These are phyloP conservation scores for Cassiopea xamachana DNA, from an alignment of 30 jellyfish, hydroid and myxozoan species.

Conservation along the genomic window DNA sequence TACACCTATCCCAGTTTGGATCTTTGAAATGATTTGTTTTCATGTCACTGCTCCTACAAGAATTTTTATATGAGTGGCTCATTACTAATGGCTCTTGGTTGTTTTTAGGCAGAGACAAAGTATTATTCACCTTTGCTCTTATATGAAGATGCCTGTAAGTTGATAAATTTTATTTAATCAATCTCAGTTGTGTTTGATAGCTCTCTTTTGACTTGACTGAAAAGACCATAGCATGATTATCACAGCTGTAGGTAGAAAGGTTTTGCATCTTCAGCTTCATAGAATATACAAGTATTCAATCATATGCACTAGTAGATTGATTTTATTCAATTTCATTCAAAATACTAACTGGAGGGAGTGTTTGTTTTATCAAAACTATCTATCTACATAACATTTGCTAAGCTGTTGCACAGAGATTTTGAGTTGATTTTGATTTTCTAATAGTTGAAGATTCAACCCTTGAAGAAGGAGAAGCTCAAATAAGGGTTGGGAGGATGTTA, in stretches of 20 bases:
- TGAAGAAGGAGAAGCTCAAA: constrained; percentile 95
- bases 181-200: too few relatives aligned
- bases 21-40: background rate
- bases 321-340: too few relatives aligned
- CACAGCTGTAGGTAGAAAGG: too few relatives aligned
- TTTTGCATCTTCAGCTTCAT: too few relatives aligned
- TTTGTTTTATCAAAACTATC: background rate
- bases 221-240: too few relatives aligned
- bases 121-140: constrained; percentile 90
- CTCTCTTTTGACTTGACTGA: too few relatives aligned
- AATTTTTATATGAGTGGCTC: background rate
- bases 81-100: background rate
- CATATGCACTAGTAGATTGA: too few relatives aligned
- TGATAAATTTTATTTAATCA: too few relatives aligned
- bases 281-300: too few relatives aligned
- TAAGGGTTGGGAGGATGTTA: constrained; percentile 89
- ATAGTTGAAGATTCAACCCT: constrained; percentile 85
- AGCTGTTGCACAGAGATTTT: background rate
- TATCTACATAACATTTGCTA: too few relatives aligned
- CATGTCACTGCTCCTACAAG: background rate
- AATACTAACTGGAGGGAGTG: background rate
- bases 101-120: constrained; percentile 88
- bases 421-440: background rate
- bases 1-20: too few relatives aligned
- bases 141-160: constrained; percentile 97